Percentiles rank a stretch among this genome's conserved stretches.
Conservation (phyloP, 2,888 invertebrate genomes). For the Schizotus pectinicornis region DNA sequence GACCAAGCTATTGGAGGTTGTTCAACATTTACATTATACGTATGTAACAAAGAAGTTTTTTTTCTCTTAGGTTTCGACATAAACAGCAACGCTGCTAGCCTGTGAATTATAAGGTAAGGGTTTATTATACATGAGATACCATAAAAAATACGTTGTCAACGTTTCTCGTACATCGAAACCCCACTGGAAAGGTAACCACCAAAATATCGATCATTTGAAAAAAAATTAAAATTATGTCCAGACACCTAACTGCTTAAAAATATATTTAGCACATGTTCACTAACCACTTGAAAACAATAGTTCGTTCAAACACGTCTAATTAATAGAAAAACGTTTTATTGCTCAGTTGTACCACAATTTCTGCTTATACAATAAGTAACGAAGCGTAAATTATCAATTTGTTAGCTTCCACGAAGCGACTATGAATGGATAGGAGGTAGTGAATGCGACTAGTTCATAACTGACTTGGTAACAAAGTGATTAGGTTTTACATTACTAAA, state of each 20-base stretch:
- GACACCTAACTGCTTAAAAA: conserved; percentile 23
- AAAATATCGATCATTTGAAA: conserved; percentile 43
- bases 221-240: not conserved
- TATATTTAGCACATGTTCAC: conserved; percentile 43
- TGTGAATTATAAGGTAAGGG: conserved; percentile 7
- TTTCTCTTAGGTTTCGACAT: not conserved
- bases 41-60: conserved; percentile 22
- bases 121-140: conserved; percentile 16
- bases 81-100: not conserved
- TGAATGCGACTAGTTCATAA: conserved; percentile 45
- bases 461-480: conserved; percentile 43
- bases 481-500: conserved; percentile 51
- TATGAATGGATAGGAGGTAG: conserved; percentile 45
- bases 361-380: conserved; percentile 34
- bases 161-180: conserved; percentile 31
- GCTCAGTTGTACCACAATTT: conserved; percentile 56
- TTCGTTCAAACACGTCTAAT: conserved; percentile 26
- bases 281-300: conserved; percentile 38
- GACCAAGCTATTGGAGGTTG: conserved; percentile 51
- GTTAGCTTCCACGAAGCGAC: no score
- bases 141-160: conserved; percentile 21
- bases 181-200: conserved; percentile 36
- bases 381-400: conserved; percentile 29
- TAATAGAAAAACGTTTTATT: conserved; percentile 54
- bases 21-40: conserved; percentile 50